Conservation (phyloP, 1,140 invertebrate species). For the Alviniconcha marisindica region DNA sequence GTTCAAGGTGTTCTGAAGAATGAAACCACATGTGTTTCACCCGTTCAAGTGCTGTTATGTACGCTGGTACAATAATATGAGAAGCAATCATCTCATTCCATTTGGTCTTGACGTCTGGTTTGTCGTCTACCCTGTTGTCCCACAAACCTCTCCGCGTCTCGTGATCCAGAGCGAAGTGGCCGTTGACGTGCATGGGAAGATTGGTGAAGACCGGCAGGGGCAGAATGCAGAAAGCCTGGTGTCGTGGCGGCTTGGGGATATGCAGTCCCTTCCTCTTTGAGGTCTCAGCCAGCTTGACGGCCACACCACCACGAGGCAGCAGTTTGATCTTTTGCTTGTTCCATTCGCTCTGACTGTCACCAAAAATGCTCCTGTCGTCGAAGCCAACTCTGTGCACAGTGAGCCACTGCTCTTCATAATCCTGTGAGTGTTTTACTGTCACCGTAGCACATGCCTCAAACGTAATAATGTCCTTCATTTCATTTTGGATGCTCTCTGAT, state of each 20-base stretch:
- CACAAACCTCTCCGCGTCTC: constrained; percentile 68
- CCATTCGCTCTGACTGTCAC: constrained; percentile 45
- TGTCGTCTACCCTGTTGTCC: constrained; percentile 32
- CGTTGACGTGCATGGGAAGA: constrained; percentile 72
- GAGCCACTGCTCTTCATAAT: constrained; percentile 45
- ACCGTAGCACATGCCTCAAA: no score
- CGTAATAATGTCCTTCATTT: no score
- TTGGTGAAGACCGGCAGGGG: constrained; percentile 67
- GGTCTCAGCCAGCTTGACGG: constrained; percentile 40
- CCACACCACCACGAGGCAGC: constrained; percentile 68
- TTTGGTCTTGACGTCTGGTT: constrained; percentile 46
- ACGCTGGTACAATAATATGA: constrained; percentile 59
- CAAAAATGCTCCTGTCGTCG: constrained; percentile 26
- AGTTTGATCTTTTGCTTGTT: constrained; percentile 50
- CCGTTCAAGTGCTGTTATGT: constrained; percentile 47
- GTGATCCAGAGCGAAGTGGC: constrained; percentile 71
- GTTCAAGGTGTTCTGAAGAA: no score
- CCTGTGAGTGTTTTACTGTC: no score
- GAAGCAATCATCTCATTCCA: constrained; percentile 64
- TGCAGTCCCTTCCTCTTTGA: no score
- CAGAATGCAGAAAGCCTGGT: constrained; percentile 68
- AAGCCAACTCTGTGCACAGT: constrained; percentile 62
- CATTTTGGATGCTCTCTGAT: no score
- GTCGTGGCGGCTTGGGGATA: background rate
- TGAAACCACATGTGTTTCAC: constrained; percentile 31